phyloP scores from a whole-genome alignment of 1,140 invertebrate species.

The Trinorchestia longiramus region DNA sequence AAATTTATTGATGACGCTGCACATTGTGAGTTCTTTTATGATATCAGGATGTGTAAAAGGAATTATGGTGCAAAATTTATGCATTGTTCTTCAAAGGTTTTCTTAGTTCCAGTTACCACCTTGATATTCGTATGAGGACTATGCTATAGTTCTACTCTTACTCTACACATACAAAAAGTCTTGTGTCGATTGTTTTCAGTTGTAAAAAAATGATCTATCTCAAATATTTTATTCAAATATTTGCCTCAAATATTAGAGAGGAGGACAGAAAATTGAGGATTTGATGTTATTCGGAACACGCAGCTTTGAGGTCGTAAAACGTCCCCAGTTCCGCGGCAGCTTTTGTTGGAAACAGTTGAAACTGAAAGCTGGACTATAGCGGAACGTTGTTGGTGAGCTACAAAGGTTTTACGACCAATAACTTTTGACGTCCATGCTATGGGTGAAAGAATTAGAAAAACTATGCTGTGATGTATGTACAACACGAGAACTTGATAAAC shows the following conservation, averaged over 20 bases:
- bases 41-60: neutral
- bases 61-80: neutral
- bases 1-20: neutral
- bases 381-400: neutral
- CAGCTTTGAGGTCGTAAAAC: neutral
- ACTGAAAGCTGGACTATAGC: neutral
- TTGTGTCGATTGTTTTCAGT: neutral
- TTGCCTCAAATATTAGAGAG: neutral
- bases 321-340: neutral
- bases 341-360: neutral
- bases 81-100: neutral
- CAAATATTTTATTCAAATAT: neutral
- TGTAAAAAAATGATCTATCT: neutral
- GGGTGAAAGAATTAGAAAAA: neutral
- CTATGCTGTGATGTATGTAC: neutral
- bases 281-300: neutral
- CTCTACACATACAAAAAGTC: neutral
- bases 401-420: neutral
- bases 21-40: neutral
- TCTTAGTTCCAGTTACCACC: neutral
- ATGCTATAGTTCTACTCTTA: neutral
- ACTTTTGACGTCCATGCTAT: neutral
- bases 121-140: neutral
- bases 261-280: neutral
- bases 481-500: neutral